Evolutionary conservation across 1,140 invertebrate genomes (phyloP).

Genomic region (Drosophila miranda): DNA sequence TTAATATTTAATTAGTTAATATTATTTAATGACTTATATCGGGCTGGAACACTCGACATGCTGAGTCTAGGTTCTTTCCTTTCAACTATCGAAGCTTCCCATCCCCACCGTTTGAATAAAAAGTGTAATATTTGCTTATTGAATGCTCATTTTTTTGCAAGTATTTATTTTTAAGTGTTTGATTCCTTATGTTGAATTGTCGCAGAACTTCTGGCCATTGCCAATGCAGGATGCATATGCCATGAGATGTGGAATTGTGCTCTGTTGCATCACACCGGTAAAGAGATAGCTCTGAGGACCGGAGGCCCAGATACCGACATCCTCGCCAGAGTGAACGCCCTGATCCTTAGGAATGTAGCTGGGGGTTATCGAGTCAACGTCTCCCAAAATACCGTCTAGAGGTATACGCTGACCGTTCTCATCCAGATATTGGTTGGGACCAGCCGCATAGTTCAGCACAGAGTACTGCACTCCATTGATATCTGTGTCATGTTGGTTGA

Average conservation of each 20-base stretch:
- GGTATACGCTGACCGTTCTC: conserved; percentile 55
- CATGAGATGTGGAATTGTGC: conserved; percentile 89
- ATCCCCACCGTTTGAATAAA: too few relatives aligned
- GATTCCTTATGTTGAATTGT: background rate
- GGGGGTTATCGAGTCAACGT: conserved; percentile 81
- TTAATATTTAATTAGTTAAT: too few relatives aligned
- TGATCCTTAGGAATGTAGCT: conserved; percentile 74
- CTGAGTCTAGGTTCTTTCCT: too few relatives aligned
- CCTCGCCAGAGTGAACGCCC: conserved; percentile 88
- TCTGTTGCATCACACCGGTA: conserved; percentile 90
- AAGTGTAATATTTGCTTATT: background rate
- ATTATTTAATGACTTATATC: too few relatives aligned
- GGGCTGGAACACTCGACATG: too few relatives aligned
- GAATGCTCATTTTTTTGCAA: background rate
- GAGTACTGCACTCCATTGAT: conserved; percentile 84
- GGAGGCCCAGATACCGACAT: conserved; percentile 86
- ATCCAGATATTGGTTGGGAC: conserved; percentile 83
- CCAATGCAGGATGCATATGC: conserved; percentile 86
- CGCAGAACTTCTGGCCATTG: conserved; percentile 59
- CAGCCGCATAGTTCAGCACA: conserved; percentile 87
- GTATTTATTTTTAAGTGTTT: background rate
- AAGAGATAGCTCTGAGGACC: conserved; percentile 87
- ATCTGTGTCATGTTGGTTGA: conserved; percentile 61
- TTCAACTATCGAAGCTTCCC: too few relatives aligned
- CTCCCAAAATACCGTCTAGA: conserved; percentile 42